Conservation (phyloP, 2,797 vertebrate species). For the Poecilia wingei region DNA sequence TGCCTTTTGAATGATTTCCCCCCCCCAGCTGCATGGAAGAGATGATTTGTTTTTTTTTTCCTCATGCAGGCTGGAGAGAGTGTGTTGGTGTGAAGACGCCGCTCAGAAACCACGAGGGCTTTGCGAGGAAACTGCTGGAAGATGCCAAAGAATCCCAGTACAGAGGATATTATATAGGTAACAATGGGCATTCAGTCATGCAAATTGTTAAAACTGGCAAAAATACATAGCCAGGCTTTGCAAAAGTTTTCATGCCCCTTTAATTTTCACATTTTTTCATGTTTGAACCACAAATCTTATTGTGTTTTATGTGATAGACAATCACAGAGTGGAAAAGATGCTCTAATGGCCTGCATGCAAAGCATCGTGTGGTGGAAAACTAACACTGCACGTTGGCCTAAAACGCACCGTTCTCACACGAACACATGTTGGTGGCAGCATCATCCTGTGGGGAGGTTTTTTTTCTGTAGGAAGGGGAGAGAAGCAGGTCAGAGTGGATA, state of each 20-base stretch:
- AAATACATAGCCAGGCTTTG: not conserved
- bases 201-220: not conserved
- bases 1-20: conserved; percentile 24
- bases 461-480: not conserved
- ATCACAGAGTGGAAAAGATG: not conserved
- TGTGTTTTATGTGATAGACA: not conserved
- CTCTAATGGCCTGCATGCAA: not conserved
- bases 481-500: not conserved
- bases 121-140: conserved; percentile 75
- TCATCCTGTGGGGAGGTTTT: not conserved
- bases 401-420: not conserved
- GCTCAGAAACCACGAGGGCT: conserved; percentile 65
- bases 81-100: conserved; percentile 76
- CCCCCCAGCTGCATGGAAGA: conserved; percentile 21
- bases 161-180: conserved; percentile 77
- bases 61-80: conserved; percentile 78
- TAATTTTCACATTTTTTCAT: not conserved
- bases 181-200: not conserved
- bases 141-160: conserved; percentile 75
- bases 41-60: conserved; percentile 6
- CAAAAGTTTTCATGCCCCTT: not conserved
- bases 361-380: not conserved
- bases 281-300: not conserved
- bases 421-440: not conserved
- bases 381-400: not conserved